Evolutionary conservation across 2,888 invertebrate genomes (phyloP), one percentile per base, ranked within the genome.

Genomic region (Cheilosia variabilis): DNA sequence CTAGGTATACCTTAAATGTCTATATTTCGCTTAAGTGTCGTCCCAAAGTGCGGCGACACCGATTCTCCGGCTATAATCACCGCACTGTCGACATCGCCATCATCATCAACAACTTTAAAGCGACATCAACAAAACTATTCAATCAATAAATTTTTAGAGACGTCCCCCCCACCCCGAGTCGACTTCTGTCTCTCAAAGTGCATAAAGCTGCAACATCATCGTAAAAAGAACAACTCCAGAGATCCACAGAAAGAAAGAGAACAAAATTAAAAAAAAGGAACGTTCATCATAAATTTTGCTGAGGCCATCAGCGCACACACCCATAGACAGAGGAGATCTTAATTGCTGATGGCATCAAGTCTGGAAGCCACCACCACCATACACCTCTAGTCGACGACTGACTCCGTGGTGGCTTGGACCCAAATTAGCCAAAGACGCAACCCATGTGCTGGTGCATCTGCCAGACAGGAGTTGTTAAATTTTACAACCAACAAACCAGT

Each of bases 1-100:
- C 19, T 1, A 19, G 22, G 2, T 22, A 1, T 41, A 45, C 50
- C 41, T 60, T 63, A 57, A 81, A 86, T 86, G 81, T 81, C 86
- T 86, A 81, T 77, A 81, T 86, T 86, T 86, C 57, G 72, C 79
- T 86, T 62, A 72, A 81, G 81, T 76, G 81, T 72, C 37, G 47
- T 43, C 47, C 65, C 53, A 17, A 81, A 66, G 75, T 81, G 37
- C 37, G 71, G 76, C 68, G 76, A 47, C 76, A 66, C n/a, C 43
- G 68, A 57, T 52, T 52, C 65, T 22, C 15, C 71, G 43, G 15
- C 60, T 22, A 53, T 52, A 47, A 62, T 53, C 43, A 2, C 22
- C 27, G 22, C 37, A 13, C 13, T 37, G 37, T 37, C 37, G 37
- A 37, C 37, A 45, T 45, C 45, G 45, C 17, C 47, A 19, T 47